Percentiles rank a stretch among this genome's conserved stretches.
Evolutionary conservation across 2,113 vertebrate genomes (phyloP).

Genomic region (Marmota flaviventris): DNA sequence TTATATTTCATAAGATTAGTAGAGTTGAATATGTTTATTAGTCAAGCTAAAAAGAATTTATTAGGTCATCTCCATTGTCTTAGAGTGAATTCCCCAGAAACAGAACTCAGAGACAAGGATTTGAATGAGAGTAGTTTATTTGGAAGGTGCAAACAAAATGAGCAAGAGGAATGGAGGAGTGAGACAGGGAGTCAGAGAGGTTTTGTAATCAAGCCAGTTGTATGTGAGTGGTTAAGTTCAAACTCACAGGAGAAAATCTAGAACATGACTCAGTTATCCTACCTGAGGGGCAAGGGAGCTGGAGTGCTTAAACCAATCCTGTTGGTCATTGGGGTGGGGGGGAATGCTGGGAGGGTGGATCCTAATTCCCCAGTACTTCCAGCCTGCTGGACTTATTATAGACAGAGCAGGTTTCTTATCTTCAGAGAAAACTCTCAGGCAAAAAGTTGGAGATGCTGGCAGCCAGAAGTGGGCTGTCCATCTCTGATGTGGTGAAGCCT

Average conservation of each 20-base stretch:
- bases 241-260: not conserved
- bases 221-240: not conserved
- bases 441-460: not conserved
- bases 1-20: not conserved
- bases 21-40: slow-evolving; percentile 21
- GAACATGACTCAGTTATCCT: not conserved
- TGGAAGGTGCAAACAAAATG: not conserved
- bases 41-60: slow-evolving; percentile 23
- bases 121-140: slow-evolving; percentile 26
- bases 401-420: not conserved
- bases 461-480: not conserved
- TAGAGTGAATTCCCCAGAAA: not conserved
- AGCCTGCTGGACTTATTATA: not conserved
- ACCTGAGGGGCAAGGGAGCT: not conserved
- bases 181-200: not conserved
- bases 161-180: not conserved
- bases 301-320: not conserved
- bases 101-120: not conserved
- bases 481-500: not conserved
- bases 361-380: not conserved
- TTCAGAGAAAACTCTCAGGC: not conserved
- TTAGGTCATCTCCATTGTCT: not conserved
- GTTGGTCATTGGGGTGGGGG: not conserved
- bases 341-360: not conserved
- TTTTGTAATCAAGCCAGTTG: not conserved